A percentile compares a stretch with the other conserved stretches of the same genome.
phyloP scores from a whole-genome alignment of 2,888 invertebrate genomes.

The Heterodera filipjevi region DNA sequence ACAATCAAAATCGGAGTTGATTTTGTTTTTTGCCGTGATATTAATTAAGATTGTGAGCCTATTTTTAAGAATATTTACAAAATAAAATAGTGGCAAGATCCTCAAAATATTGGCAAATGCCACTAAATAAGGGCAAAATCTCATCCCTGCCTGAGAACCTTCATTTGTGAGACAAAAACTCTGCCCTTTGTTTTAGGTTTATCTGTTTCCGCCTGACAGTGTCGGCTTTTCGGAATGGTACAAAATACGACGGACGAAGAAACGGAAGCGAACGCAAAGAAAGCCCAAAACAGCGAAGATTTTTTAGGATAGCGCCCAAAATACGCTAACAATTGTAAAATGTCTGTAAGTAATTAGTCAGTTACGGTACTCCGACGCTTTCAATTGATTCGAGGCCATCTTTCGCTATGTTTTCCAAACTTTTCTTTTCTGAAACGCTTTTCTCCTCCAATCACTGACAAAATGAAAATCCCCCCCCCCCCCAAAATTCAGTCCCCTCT shows the following conservation, averaged over 20 bases:
- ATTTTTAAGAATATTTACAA: too few species aligned
- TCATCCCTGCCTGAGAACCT: too few species aligned
- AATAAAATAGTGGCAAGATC: too few species aligned
- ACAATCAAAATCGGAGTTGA: too few species aligned
- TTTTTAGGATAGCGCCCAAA: not conserved
- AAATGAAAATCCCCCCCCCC: not conserved
- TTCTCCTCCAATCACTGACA: not conserved
- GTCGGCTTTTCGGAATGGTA: slow-evolving; percentile 56
- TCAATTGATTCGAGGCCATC: not conserved
- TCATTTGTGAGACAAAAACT: too few species aligned
- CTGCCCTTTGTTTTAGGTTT: slow-evolving; percentile 43
- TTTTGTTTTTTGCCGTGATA: too few species aligned
- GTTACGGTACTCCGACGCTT: not conserved
- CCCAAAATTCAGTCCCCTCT: too few species aligned
- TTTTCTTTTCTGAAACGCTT: not conserved
- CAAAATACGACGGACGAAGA: slow-evolving; percentile 44
- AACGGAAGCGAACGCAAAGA: not conserved
- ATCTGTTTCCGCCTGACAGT: slow-evolving; percentile 46
- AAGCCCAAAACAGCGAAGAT: not conserved
- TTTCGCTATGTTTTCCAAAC: not conserved
- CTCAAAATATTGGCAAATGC: too few species aligned
- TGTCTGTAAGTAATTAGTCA: not conserved
- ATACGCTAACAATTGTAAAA: not conserved
- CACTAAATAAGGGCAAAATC: too few species aligned
- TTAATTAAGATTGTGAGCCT: too few species aligned